phyloP scores from a whole-genome alignment of 1,140 invertebrate genomes.

The Drosophila tani region DNA sequence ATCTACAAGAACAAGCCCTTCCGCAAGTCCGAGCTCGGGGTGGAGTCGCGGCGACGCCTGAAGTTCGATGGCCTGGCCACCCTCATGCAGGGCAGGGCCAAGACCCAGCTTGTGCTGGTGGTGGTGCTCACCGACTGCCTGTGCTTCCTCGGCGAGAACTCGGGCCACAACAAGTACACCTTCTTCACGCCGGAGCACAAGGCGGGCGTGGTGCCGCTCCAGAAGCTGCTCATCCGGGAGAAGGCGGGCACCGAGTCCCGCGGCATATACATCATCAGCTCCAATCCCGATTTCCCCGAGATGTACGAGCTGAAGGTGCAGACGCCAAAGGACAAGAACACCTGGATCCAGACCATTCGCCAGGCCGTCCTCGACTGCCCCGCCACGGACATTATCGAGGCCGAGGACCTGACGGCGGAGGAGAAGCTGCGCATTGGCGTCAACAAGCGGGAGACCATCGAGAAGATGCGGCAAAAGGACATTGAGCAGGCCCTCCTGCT shows the following conservation, averaged over 20 bases:
- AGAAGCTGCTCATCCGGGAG: constrained; percentile 95
- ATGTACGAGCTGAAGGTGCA: constrained; percentile 98
- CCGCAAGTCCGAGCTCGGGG: constrained; percentile 96
- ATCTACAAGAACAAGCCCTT: constrained; percentile 94
- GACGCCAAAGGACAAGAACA: constrained; percentile 93
- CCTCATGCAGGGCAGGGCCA: constrained; percentile 93
- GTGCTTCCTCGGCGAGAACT: constrained; percentile 95
- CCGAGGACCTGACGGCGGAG: constrained; percentile 88
- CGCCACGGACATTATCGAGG: constrained; percentile 87
- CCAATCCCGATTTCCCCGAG: constrained; percentile 94
- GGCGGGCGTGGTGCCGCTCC: constrained; percentile 95
- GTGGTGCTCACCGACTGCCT: constrained; percentile 96
- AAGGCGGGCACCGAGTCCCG: constrained; percentile 94
- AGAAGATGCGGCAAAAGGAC: constrained; percentile 93
- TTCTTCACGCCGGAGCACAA: constrained; percentile 96
- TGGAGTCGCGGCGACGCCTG: constrained; percentile 92
- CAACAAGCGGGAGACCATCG: constrained; percentile 89
- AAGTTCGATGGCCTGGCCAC: constrained; percentile 94
- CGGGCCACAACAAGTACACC: constrained; percentile 91
- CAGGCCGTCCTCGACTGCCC: constrained; percentile 90
- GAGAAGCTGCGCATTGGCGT: constrained; percentile 90
- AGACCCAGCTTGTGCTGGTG: constrained; percentile 93
- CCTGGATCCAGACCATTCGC: constrained; percentile 95
- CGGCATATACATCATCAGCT: constrained; percentile 95
- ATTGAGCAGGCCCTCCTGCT: constrained; percentile 93